These are phyloP conservation scores for Takifugu rubripes DNA, from an alignment of 2,797 vertebrate genomes.

Conservation along the genomic window DNA sequence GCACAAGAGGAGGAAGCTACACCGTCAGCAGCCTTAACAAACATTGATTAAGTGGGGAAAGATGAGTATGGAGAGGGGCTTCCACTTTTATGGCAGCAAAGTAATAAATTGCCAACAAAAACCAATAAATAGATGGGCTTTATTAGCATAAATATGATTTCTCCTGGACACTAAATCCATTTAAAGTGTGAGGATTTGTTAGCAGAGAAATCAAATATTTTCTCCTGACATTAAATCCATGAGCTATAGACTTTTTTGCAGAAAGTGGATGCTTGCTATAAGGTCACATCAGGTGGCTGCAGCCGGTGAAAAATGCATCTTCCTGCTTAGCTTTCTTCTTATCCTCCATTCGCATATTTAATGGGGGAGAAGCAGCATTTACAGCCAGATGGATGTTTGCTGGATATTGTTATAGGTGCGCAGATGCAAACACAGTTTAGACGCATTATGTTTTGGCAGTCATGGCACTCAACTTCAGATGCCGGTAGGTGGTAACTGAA, in stretches of 20 bases:
- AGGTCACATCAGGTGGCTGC: conserved; percentile 61
- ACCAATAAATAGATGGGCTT: conserved; percentile 68
- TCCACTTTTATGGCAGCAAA: conserved; percentile 46
- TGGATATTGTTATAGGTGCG: conserved; percentile 4
- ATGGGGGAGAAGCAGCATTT: conserved; percentile 28
- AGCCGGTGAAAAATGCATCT: conserved; percentile 42
- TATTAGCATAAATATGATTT: conserved; percentile 69
- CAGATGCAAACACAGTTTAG: not conserved
- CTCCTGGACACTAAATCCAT: conserved; percentile 69
- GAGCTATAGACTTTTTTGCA: conserved; percentile 64
- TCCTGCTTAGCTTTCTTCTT: conserved; percentile 22
- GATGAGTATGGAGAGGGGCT: conserved; percentile 47
- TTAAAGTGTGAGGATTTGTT: conserved; percentile 65
- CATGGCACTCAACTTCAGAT: not conserved
- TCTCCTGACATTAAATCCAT: conserved; percentile 68
- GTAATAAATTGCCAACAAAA: conserved; percentile 67
- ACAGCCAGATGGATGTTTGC: conserved; percentile 23
- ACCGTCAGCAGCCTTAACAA: conserved; percentile 63
- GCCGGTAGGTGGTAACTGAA: not conserved
- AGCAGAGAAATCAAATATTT: conserved; percentile 72
- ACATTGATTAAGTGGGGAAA: conserved; percentile 52
- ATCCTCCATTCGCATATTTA: conserved; percentile 24
- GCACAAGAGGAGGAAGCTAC: conserved; percentile 24
- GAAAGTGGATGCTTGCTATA: conserved; percentile 63
- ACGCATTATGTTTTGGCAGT: not conserved